Percentiles rank a stretch among this genome's conserved stretches.
Conservation (phyloP, 2,113 vertebrate genomes). For the Silurus meridionalis region DNA sequence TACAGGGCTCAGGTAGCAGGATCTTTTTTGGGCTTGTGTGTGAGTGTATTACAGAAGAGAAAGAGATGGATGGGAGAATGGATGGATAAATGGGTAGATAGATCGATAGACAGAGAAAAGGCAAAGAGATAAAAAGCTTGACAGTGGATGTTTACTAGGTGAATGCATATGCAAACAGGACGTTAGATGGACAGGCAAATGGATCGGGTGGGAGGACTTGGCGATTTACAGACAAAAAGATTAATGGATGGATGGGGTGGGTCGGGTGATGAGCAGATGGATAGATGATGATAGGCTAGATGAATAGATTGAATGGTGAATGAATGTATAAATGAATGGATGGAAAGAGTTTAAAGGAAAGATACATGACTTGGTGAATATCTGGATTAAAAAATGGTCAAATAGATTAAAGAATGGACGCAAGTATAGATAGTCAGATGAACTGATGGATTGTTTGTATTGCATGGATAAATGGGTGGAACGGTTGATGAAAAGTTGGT, state of each 20-base stretch:
- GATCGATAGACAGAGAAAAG: background rate
- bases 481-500: background rate
- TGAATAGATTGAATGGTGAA: background rate
- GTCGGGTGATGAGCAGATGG: background rate
- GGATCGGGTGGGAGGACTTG: background rate
- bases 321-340: background rate
- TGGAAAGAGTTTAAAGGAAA: background rate
- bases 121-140: background rate
- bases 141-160: background rate
- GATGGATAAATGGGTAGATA: background rate
- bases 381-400: background rate
- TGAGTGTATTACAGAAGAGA: background rate
- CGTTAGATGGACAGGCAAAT: background rate
- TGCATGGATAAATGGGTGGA: background rate
- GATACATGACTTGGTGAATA: background rate
- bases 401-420: background rate
- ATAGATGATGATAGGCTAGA: background rate
- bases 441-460: background rate
- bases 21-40: constrained; percentile 20
- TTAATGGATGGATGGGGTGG: background rate
- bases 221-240: background rate
- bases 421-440: no score
- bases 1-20: constrained; percentile 13
- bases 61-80: background rate
- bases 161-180: background rate